phyloP scores from a whole-genome alignment of 2,113 vertebrate genomes.

The Athene cunicularia region DNA sequence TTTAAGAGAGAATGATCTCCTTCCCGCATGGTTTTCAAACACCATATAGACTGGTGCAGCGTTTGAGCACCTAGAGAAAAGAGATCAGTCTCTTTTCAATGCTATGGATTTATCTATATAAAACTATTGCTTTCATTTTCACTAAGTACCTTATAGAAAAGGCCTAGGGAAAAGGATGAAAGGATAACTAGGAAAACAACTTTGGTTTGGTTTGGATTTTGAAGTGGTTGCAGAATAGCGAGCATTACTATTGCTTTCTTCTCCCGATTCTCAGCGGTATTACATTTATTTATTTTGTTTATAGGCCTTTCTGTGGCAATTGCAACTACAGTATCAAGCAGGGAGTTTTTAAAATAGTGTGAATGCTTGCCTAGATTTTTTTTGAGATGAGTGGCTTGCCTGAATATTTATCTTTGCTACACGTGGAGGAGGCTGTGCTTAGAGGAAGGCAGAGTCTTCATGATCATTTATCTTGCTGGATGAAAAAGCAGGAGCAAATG shows the following conservation, averaged over 20 bases:
- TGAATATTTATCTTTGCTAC: constrained; percentile 6
- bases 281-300: constrained; percentile 1
- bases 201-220: not conserved
- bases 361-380: not conserved
- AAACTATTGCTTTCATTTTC: constrained; percentile 23
- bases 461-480: not conserved
- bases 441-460: not conserved
- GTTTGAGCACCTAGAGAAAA: not conserved
- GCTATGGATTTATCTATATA: constrained; percentile 9
- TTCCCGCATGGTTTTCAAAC: constrained; percentile 25
- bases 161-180: not conserved
- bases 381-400: not conserved
- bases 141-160: constrained; percentile 12
- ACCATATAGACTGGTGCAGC: not conserved
- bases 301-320: not conserved
- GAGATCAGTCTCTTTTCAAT: constrained; percentile 23
- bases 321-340: not conserved
- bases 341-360: not conserved
- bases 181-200: not conserved
- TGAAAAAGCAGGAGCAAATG: not conserved
- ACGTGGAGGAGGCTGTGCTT: not conserved
- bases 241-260: not conserved
- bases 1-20: constrained; percentile 38
- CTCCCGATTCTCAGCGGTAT: not conserved
- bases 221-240: not conserved